Conservation (phyloP, 2,888 invertebrate species). For the Dione vanillae region DNA sequence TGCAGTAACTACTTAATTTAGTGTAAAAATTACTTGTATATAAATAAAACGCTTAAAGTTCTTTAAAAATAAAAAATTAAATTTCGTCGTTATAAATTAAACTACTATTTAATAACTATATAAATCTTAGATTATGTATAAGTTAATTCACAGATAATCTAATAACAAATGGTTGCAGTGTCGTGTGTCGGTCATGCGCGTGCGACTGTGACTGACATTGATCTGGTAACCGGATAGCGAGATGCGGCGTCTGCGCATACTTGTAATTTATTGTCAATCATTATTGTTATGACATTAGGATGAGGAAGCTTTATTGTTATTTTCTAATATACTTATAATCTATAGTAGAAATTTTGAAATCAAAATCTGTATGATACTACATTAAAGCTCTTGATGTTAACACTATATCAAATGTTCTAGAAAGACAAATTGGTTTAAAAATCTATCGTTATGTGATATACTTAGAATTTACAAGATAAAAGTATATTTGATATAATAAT, state of each 20-base stretch:
- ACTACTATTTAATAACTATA: background rate
- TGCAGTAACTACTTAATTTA: too few species aligned
- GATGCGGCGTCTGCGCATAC: constrained; percentile 41
- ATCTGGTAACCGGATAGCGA: constrained; percentile 63
- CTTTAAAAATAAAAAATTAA: background rate
- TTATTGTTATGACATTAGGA: background rate
- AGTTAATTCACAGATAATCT: constrained; percentile 29
- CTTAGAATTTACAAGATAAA: too few species aligned
- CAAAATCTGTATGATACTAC: too few species aligned
- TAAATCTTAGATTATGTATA: background rate
- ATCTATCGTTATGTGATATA: too few species aligned
- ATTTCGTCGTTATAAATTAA: background rate
- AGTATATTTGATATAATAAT: too few species aligned
- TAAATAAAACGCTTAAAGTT: background rate
- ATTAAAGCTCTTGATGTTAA: too few species aligned
- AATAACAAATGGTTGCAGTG: constrained; percentile 47
- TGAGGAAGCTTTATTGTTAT: background rate
- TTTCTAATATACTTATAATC: background rate
- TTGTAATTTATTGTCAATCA: constrained; percentile 17
- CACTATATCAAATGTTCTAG: too few species aligned
- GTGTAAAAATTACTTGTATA: too few species aligned
- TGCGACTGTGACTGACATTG: constrained; percentile 66
- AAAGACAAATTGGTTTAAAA: too few species aligned
- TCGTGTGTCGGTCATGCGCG: constrained; percentile 63
- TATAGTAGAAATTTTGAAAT: too few species aligned